phyloP scores from a whole-genome alignment of 1,140 invertebrate species.

The Aphaenogaster ashmeadi region DNA sequence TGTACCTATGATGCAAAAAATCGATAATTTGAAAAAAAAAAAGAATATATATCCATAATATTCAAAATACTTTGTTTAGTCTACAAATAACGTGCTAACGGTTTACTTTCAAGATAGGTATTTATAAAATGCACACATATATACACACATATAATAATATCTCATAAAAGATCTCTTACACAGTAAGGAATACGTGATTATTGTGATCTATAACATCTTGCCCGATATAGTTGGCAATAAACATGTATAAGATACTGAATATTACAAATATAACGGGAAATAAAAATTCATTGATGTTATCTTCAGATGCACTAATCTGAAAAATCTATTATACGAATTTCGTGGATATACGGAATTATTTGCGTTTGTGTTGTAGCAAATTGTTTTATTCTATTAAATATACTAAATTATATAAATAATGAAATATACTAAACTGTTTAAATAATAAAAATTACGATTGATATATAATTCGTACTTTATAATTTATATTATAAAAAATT shows the following conservation, averaged over 20 bases:
- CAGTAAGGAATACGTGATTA: background rate
- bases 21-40: background rate
- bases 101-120: background rate
- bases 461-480: too few species aligned
- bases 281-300: background rate
- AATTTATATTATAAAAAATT: background rate
- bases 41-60: background rate
- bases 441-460: background rate
- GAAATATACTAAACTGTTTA: background rate
- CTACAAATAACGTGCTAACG: background rate
- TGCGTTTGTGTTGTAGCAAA: background rate
- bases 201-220: constrained; percentile 23
- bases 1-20: background rate
- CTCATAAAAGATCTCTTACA: background rate
- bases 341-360: background rate
- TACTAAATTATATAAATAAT: too few species aligned
- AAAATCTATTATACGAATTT: background rate
- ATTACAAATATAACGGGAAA: background rate
- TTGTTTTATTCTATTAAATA: too few species aligned
- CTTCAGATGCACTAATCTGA: background rate
- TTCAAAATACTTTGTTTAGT: background rate
- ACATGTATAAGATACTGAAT: background rate
- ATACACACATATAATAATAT: background rate
- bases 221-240: background rate
- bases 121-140: background rate